Evolutionary conservation across 2,797 vertebrate genomes (phyloP).

Genomic region (Artibeus jamaicensis): DNA sequence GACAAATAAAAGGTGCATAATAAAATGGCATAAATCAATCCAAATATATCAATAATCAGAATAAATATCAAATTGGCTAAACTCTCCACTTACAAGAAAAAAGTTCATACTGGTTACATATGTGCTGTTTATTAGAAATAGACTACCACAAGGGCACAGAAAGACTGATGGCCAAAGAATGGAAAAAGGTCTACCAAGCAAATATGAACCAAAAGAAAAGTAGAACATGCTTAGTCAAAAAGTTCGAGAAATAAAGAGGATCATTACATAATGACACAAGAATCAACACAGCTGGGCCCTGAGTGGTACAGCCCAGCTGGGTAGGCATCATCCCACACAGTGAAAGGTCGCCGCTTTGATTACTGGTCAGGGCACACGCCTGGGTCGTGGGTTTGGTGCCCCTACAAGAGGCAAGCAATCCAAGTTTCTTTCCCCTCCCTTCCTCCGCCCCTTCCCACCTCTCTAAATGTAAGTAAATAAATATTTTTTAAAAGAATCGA

Average conservation of each 20-base stretch:
- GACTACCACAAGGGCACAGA: slow-evolving; percentile 3
- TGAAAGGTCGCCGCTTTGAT: neutral
- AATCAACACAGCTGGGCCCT: neutral
- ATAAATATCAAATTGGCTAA: neutral
- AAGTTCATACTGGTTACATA: neutral
- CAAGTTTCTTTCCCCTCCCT: neutral
- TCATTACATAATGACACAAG: neutral
- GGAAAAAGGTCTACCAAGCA: neutral
- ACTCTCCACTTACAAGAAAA: neutral
- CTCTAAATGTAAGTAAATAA: neutral
- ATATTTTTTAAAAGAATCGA: neutral
- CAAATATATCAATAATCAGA: slow-evolving; percentile 2
- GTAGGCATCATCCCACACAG: neutral
- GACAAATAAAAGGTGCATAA: neutral
- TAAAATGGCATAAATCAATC: slow-evolving; percentile 23
- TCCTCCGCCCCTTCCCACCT: neutral
- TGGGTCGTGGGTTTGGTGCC: neutral
- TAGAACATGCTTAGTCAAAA: neutral
- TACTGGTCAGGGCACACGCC: neutral
- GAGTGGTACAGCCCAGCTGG: no score
- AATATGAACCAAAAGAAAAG: slow-evolving; percentile 15
- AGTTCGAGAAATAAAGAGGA: neutral
- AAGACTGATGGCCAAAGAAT: neutral
- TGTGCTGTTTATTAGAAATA: neutral
- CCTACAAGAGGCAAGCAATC: neutral